Conservation (phyloP, 2,797 vertebrate species). For the Benthosema pterotum region DNA sequence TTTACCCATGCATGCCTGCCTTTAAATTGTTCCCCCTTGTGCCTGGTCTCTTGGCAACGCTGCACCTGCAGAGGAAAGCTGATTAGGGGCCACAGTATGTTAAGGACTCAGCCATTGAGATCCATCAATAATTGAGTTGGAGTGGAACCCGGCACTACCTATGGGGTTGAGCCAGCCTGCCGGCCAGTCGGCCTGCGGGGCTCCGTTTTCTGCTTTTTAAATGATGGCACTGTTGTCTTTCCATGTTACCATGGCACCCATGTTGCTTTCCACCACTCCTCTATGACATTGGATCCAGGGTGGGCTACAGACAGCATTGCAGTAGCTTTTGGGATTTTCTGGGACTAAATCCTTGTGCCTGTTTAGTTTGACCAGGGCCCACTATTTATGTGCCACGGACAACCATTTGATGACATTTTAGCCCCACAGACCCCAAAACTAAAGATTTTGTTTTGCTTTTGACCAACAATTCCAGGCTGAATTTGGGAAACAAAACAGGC, state of each 20-base stretch:
- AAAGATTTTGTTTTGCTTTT: too few species aligned
- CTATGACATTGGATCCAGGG: neutral
- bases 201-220: conserved; percentile 31
- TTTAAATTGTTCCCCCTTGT: conserved; percentile 55
- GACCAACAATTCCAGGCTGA: too few species aligned
- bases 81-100: conserved; percentile 44
- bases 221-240: conserved; percentile 28
- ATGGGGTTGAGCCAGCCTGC: conserved; percentile 61
- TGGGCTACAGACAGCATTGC: too few species aligned
- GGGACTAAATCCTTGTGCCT: too few species aligned
- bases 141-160: conserved; percentile 65
- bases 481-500: too few species aligned
- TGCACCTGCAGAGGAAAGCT: conserved; percentile 64
- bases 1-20: conserved; percentile 35
- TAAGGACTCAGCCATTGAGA: conserved; percentile 58
- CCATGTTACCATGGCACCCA: conserved; percentile 5
- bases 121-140: conserved; percentile 78
- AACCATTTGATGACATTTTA: too few species aligned
- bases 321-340: too few species aligned
- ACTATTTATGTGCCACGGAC: too few species aligned
- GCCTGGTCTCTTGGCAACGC: conserved; percentile 73
- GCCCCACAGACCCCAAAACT: too few species aligned
- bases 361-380: too few species aligned
- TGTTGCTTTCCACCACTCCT: conserved; percentile 9
- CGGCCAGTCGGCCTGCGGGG: conserved; percentile 24